Conservation (phyloP, 2,113 vertebrate species). For the Gadus macrocephalus region DNA sequence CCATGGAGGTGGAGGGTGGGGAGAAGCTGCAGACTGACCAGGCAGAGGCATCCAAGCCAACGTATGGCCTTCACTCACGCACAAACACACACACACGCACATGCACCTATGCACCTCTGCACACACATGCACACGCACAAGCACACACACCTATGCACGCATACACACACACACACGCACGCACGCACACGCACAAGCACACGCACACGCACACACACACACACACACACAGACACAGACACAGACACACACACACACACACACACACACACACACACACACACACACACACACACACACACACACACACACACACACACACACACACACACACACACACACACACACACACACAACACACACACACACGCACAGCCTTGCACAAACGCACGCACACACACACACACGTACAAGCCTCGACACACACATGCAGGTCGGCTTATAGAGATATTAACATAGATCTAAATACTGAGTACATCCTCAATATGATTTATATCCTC, state of each 20-base stretch:
- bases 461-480: not conserved
- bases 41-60: slow-evolving; percentile 97
- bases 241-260: too few relatives aligned
- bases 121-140: slow-evolving; percentile 1
- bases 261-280: not conserved
- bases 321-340: not conserved
- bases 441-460: not conserved
- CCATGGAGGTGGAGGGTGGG: slow-evolving; percentile 98
- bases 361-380: not conserved
- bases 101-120: too few relatives aligned
- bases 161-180: too few relatives aligned
- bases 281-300: not conserved
- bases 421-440: not conserved
- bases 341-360: too few relatives aligned
- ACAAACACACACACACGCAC: not conserved
- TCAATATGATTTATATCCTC: not conserved
- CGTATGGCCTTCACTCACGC: slow-evolving; percentile 70
- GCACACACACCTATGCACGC: not conserved
- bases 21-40: slow-evolving; percentile 98
- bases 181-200: too few relatives aligned
- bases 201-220: too few relatives aligned
- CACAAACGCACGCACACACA: not conserved
- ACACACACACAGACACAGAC: not conserved
- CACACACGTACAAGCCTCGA: too few relatives aligned
- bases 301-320: not conserved